Percentiles rank a stretch among this genome's conserved stretches.
Evolutionary conservation across 1,140 invertebrate species (phyloP).

Genomic region (Gonatopus flavifemur): DNA sequence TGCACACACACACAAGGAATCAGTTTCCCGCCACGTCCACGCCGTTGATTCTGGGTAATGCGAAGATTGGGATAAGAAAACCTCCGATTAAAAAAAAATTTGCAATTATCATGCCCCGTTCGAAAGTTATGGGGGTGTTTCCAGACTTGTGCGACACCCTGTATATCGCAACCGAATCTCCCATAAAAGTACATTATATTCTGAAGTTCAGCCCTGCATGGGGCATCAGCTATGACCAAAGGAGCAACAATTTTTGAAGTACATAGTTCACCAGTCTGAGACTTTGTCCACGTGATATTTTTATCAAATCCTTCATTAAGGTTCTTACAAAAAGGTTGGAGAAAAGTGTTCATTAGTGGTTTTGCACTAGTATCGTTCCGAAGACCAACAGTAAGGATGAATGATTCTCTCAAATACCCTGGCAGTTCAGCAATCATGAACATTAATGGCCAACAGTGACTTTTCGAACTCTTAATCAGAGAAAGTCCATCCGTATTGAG

Average conservation of each 20-base stretch:
- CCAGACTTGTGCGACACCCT: too few species aligned
- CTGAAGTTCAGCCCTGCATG: slow-evolving; percentile 12
- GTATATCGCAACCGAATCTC: slow-evolving; percentile 10
- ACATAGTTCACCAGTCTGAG: not conserved
- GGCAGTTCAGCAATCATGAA: slow-evolving; percentile 19
- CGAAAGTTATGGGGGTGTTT: too few species aligned
- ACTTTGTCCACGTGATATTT: slow-evolving; percentile 7
- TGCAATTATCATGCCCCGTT: too few species aligned
- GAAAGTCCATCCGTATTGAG: slow-evolving; percentile 21
- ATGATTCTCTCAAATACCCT: not conserved
- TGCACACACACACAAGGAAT: too few species aligned
- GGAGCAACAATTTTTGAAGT: slow-evolving; percentile 9
- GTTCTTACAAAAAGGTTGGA: slow-evolving; percentile 7
- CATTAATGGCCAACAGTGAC: slow-evolving; percentile 20
- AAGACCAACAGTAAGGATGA: not conserved
- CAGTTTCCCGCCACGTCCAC: too few species aligned
- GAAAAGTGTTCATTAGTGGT: slow-evolving; percentile 14
- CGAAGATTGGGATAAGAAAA: too few species aligned
- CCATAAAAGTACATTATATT: slow-evolving; percentile 14
- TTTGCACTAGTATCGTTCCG: not conserved
- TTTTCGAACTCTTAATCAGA: slow-evolving; percentile 16
- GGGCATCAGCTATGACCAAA: slow-evolving; percentile 15
- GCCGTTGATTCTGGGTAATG: too few species aligned
- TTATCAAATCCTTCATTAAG: slow-evolving; percentile 5
- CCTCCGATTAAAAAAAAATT: too few species aligned